phyloP scores from a whole-genome alignment of 2,797 vertebrate genomes.

The Poeciliopsis paucimaculata region DNA sequence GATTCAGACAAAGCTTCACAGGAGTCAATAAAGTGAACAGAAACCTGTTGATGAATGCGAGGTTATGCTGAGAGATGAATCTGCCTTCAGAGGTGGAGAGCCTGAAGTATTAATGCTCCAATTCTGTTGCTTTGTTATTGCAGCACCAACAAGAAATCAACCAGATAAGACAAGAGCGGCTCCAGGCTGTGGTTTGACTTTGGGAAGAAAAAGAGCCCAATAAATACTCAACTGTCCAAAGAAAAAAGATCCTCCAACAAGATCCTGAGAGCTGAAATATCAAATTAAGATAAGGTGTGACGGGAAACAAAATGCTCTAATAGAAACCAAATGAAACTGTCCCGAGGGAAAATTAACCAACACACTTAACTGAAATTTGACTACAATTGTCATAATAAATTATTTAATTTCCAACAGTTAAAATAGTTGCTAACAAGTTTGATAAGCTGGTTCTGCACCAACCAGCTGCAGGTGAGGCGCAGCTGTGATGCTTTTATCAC shows the following conservation, averaged over 20 bases:
- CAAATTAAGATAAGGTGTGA: neutral
- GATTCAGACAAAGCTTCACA: conserved; percentile 46
- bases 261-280: neutral
- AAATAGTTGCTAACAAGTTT: too few species aligned
- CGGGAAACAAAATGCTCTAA: neutral
- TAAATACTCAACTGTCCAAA: neutral
- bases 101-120: conserved; percentile 5
- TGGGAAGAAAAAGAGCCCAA: neutral
- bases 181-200: neutral
- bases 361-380: neutral
- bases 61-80: conserved; percentile 35
- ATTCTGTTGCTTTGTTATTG: neutral
- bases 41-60: conserved; percentile 33
- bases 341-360: neutral
- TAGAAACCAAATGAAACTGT: neutral
- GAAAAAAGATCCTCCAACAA: neutral
- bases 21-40: conserved; percentile 51
- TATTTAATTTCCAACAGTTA: too few species aligned
- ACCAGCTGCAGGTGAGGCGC: too few species aligned
- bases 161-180: neutral
- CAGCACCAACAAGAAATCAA: neutral
- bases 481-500: too few species aligned
- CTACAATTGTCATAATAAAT: too few species aligned
- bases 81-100: conserved; percentile 14
- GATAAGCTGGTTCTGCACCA: too few species aligned